Evolutionary conservation across 2,113 vertebrate genomes (phyloP).

Genomic region (Hemiprocne comata): DNA sequence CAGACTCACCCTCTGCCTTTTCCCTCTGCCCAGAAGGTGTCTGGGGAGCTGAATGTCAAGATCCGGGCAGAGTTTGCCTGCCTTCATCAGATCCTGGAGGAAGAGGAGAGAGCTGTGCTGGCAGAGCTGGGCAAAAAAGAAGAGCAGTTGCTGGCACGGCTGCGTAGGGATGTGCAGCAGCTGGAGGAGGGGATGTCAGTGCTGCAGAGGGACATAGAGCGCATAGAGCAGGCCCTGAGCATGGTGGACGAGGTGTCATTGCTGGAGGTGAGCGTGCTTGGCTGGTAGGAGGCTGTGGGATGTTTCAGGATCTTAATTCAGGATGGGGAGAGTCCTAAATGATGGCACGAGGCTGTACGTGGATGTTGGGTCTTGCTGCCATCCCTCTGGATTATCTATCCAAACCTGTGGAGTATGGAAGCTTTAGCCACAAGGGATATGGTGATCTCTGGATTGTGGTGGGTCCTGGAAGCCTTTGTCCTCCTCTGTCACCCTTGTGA

Average conservation of each 20-base stretch:
- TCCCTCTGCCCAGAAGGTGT: constrained; percentile 42
- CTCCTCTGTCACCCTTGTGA: not conserved
- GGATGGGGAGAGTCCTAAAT: not conserved
- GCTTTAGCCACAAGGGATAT: not conserved
- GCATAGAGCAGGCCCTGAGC: constrained; percentile 51
- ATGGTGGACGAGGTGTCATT: constrained; percentile 14
- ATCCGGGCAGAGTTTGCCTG: constrained; percentile 79
- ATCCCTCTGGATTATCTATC: not conserved
- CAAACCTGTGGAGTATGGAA: not conserved
- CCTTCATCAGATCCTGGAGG: constrained; percentile 80
- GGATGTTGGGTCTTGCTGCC: fast-evolving
- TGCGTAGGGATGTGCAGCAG: constrained; percentile 65
- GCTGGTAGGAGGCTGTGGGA: not conserved
- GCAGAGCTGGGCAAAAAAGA: constrained; percentile 75
- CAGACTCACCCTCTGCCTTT: not conserved
- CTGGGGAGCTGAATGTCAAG: constrained; percentile 72
- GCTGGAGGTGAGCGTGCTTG: constrained; percentile 71
- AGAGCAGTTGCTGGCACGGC: constrained; percentile 63
- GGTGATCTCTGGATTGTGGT: not conserved
- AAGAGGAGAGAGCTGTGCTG: constrained; percentile 77
- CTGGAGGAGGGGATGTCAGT: constrained; percentile 58
- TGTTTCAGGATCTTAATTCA: not conserved
- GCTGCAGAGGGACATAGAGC: constrained; percentile 69
- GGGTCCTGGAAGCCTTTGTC: not conserved
- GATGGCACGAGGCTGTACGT: not conserved